These are phyloP conservation scores for Garrulus glandarius DNA, from an alignment of 2,797 vertebrate species.

Conservation along the genomic window DNA sequence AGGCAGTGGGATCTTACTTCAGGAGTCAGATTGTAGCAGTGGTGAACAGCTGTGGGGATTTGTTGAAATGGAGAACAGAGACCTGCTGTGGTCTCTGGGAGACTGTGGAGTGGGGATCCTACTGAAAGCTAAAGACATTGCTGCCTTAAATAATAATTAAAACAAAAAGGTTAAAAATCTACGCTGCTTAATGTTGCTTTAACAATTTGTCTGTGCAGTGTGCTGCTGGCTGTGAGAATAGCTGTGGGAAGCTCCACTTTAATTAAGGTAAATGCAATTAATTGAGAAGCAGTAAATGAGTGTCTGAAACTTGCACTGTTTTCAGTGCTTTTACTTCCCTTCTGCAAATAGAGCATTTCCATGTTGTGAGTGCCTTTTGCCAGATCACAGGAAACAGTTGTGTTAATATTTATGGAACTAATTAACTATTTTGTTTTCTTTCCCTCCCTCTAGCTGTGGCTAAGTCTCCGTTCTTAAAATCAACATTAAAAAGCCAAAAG, in stretches of 20 bases:
- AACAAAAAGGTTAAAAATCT: neutral
- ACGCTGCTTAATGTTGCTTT: neutral
- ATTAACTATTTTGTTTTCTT: slow-evolving; percentile 11
- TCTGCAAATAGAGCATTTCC: neutral
- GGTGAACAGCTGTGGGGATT: neutral
- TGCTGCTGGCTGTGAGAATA: neutral
- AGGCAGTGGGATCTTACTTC: neutral
- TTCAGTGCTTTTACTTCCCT: neutral
- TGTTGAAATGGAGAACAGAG: neutral
- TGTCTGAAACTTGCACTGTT: neutral
- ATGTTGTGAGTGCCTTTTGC: neutral
- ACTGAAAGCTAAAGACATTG: neutral
- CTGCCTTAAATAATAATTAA: neutral
- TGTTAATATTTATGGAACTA: slow-evolving; percentile 29
- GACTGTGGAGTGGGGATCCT: neutral
- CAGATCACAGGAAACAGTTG: neutral
- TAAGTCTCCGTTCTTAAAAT: neutral
- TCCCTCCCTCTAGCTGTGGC: neutral
- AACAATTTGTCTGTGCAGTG: neutral
- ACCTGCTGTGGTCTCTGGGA: neutral
- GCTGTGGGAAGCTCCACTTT: neutral
- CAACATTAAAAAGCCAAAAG: neutral
- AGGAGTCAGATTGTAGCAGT: neutral
- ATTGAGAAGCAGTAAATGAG: neutral
- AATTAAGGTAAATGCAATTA: slow-evolving; percentile 10